A percentile compares a stretch with the other conserved stretches of the same genome.
Evolutionary conservation across 2,888 invertebrate species (phyloP).

Genomic region (Xylocampa areola): DNA sequence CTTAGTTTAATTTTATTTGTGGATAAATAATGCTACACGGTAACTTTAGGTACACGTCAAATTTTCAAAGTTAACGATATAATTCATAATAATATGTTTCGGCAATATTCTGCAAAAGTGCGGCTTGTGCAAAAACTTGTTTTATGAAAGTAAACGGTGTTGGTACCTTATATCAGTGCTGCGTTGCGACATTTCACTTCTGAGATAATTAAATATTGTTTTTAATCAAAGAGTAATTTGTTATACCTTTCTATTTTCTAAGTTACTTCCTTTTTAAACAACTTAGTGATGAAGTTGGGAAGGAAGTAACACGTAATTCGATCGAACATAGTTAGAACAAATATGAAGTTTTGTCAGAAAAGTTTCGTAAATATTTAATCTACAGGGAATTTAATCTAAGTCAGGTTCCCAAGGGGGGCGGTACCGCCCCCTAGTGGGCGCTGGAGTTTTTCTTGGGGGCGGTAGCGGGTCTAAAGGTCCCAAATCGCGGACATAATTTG

Average conservation of each 20-base stretch:
- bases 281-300: conserved; percentile 9
- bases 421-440: too few relatives aligned
- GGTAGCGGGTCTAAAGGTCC: too few relatives aligned
- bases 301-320: too few relatives aligned
- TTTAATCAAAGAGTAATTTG: conserved; percentile 43
- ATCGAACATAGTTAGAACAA: too few relatives aligned
- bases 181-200: conserved; percentile 78
- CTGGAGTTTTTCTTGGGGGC: too few relatives aligned
- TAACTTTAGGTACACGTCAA: too few relatives aligned
- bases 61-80: conserved; percentile 22
- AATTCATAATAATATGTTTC: conserved; percentile 48
- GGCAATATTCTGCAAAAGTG: conserved; percentile 47
- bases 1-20: conserved; percentile 46
- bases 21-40: conserved; percentile 18
- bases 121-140: conserved; percentile 72
- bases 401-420: too few relatives aligned
- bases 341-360: conserved; percentile 13
- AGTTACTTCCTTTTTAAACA: conserved; percentile 14
- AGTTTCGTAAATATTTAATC: background rate
- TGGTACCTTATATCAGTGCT: conserved; percentile 62
- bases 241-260: conserved; percentile 24
- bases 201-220: conserved; percentile 69
- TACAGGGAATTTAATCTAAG: conserved; percentile 13
- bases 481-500: too few relatives aligned
- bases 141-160: conserved; percentile 81